Base-by-base conservation (phyloP, 2,888 invertebrate species). In the Dicyrtomina minuta region DNA sequence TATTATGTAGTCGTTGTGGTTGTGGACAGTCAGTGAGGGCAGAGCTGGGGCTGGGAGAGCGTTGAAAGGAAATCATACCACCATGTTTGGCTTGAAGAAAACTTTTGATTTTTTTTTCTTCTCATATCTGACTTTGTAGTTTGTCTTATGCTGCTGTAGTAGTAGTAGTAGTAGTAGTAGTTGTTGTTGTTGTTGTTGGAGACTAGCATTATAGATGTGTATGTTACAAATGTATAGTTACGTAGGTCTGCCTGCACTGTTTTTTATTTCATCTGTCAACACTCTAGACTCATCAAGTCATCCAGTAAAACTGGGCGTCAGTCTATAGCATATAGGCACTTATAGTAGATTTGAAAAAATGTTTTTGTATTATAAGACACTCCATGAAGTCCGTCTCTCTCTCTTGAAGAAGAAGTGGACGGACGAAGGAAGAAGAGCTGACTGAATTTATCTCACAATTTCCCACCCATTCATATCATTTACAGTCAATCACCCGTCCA, bases 401-500 rank as follows among this genome's bases (percentile, higher is more conserved):
- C n/a, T n/a, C n/a, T n/a, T n/a, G n/a, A n/a, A n/a, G n/a, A 64
- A 51, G 8, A 51, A 66, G 44, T 43, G 55, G 68, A 56, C 39
- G 15, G 22, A 43, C 58, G 43, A 15, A 26, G 59, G 26, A 44
- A 26, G 43, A 17, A 60, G 17, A 60, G 22, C 41, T 41, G 43
- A 22, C 64, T 60, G 66, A 66, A 58, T 70, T 66, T 70, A 70
- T 60, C 60, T 70, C 60, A 70, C 66, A 71, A 68, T 68, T 68
- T 71, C 71, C 71, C 71, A 71, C 71, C 71, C 71, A 68, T 70
- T 67, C 70, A 66, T 71, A 71, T 71, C 71, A 67, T 71, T 71
- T 71, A 66, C 71, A 71, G 71, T 71, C 71, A 71, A 71, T 71
- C 71, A 71, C 61, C 66, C 71, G 71, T 71, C 71, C 46, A 59